Evolutionary conservation across 2,888 invertebrate species (phyloP), one percentile per base, ranked within the genome.

Genomic region (Drosophila demipolita): DNA sequence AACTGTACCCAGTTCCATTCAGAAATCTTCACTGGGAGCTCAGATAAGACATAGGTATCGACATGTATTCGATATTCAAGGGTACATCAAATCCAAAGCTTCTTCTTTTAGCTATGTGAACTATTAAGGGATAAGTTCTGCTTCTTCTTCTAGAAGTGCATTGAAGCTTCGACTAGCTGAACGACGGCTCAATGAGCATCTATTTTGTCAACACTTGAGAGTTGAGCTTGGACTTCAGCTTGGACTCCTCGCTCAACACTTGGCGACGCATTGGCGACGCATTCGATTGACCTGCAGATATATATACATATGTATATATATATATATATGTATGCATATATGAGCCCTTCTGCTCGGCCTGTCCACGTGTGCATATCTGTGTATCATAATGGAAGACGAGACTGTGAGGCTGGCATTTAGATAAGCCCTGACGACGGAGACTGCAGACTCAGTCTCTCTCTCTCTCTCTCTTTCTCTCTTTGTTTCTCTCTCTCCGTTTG

Each of bases 351-450:
- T 38, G 20, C 33, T 36, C n/a, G 33, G 45, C 20, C n/a, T 73
- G 75, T 79, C 81, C 78, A 78, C 84, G 73, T 86, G 82, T 75
- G 61, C 80, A 65, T 78, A 92, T 93, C 92, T 90, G 84, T 85
- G 91, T 91, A 93, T 93, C 93, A 93, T 93, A 93, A 93, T 93
- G 93, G 93, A 93, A 93, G 93, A 93, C 93, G 93, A 93, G 93
- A 93, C 93, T 92, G 91, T 91, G 91, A 93, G 93, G 92, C 93
- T 93, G 93, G 93, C 92, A 92, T 91, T 92, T 91, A 92, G 93
- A 93, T 93, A 93, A 92, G 89, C 36, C 15, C 52, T 80, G 90
- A 70, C 84, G 78, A 78, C 82, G 53, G 60, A 49, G 23, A 49
- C 60, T 52, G 42, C 52, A 36, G 52, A 33, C 53, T 49, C 29